Evolutionary conservation across 2,888 invertebrate genomes (phyloP).

Genomic region (Ypsolopha scabrella): DNA sequence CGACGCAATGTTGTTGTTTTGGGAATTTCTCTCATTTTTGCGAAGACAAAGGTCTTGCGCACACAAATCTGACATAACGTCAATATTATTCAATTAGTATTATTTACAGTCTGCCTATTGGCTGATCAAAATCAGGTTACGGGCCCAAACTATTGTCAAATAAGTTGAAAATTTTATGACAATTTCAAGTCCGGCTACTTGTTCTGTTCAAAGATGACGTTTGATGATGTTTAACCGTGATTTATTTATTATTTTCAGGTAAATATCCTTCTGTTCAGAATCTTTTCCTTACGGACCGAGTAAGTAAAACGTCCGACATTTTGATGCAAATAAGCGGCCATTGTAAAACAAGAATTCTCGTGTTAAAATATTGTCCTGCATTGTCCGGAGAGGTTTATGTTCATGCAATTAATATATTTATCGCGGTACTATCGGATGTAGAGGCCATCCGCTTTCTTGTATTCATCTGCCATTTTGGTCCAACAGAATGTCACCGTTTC

Average conservation of each 20-base stretch:
- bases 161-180: too few relatives aligned
- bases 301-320: neutral
- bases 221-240: neutral
- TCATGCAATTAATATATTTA: slow-evolving; percentile 39
- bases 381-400: slow-evolving; percentile 8
- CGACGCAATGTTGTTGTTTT: slow-evolving; percentile 10
- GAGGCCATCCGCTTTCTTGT: slow-evolving; percentile 38
- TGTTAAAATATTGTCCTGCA: slow-evolving; percentile 3
- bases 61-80: slow-evolving; percentile 5
- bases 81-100: neutral
- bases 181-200: too few relatives aligned
- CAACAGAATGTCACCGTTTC: slow-evolving; percentile 3
- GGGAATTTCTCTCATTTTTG: slow-evolving; percentile 17
- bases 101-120: neutral
- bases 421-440: slow-evolving; percentile 21
- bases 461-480: slow-evolving; percentile 21
- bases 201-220: neutral
- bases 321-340: slow-evolving; percentile 1
- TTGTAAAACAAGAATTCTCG: neutral
- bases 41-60: slow-evolving; percentile 17
- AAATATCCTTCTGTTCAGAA: neutral
- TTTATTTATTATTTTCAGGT: slow-evolving; percentile 4
- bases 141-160: too few relatives aligned
- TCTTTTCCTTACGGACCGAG: neutral
- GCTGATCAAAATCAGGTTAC: too few relatives aligned